phyloP scores from a whole-genome alignment of 2,888 invertebrate species.

The Platycheirus albimanus region DNA sequence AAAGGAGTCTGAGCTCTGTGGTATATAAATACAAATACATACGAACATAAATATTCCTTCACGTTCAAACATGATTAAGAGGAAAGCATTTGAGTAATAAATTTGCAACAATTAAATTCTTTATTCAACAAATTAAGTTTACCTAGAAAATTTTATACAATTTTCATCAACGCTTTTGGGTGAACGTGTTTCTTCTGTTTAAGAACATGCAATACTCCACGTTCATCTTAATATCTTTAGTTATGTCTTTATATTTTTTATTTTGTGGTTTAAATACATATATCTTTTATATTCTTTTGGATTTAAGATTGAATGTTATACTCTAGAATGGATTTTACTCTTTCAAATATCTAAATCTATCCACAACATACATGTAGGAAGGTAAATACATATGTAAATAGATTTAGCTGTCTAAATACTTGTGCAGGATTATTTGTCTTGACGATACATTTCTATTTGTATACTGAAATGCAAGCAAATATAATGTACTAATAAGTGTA shows the following conservation, averaged over 20 bases:
- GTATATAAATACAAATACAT: background rate
- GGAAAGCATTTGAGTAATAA: conserved; percentile 33
- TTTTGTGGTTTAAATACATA: too few species aligned
- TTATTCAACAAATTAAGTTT: conserved; percentile 64
- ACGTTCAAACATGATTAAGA: conserved; percentile 29
- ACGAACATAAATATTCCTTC: background rate
- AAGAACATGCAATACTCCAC: background rate
- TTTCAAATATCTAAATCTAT: too few species aligned
- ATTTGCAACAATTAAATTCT: conserved; percentile 52
- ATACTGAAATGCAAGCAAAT: too few species aligned
- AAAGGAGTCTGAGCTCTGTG: background rate
- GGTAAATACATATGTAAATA: too few species aligned
- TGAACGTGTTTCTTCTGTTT: background rate
- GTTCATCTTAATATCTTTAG: background rate
- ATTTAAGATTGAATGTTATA: too few species aligned
- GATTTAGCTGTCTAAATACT: too few species aligned
- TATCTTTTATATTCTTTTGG: too few species aligned
- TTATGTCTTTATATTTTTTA: background rate
- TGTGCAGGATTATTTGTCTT: too few species aligned
- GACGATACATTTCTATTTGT: too few species aligned
- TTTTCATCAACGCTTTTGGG: conserved; percentile 22
- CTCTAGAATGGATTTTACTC: too few species aligned
- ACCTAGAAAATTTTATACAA: conserved; percentile 38
- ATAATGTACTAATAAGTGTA: too few species aligned
- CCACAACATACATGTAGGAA: too few species aligned